These are phyloP conservation scores for Dendrolimus kikuchii DNA, from an alignment of 1,140 invertebrate species.

Conservation along the genomic window DNA sequence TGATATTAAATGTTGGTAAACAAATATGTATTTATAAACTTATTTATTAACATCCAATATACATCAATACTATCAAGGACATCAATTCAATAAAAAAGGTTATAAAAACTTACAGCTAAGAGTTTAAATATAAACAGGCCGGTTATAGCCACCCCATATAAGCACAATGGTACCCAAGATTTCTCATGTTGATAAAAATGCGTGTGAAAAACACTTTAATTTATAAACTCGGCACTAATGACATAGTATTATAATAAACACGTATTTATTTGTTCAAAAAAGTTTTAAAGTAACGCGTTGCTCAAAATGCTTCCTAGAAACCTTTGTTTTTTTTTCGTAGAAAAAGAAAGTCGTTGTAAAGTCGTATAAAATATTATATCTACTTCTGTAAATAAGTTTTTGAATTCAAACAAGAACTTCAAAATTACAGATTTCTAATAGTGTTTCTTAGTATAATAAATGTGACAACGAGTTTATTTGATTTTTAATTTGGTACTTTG, in stretches of 20 bases:
- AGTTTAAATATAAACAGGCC: not conserved
- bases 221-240: constrained; percentile 9
- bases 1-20: no score
- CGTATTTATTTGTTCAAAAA: not conserved
- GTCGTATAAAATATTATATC: constrained; percentile 3
- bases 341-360: no score
- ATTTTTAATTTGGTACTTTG: no score
- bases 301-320: no score
- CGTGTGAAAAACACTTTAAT: constrained; percentile 8
- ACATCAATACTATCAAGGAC: no score
- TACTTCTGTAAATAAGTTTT: not conserved
- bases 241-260: constrained; percentile 10
- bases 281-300: not conserved
- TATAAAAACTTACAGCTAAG: not conserved
- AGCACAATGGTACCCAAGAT: constrained; percentile 18
- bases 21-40: no score
- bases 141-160: constrained; percentile 12
- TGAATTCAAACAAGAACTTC: not conserved
- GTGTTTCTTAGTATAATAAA: no score
- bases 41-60: no score
- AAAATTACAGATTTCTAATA: no score
- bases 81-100: no score
- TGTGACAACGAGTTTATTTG: no score
- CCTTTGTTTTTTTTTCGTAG: constrained; percentile 1
- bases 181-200: constrained; percentile 21